phyloP scores from a whole-genome alignment of 2,797 vertebrate genomes.

The Catharus ustulatus region DNA sequence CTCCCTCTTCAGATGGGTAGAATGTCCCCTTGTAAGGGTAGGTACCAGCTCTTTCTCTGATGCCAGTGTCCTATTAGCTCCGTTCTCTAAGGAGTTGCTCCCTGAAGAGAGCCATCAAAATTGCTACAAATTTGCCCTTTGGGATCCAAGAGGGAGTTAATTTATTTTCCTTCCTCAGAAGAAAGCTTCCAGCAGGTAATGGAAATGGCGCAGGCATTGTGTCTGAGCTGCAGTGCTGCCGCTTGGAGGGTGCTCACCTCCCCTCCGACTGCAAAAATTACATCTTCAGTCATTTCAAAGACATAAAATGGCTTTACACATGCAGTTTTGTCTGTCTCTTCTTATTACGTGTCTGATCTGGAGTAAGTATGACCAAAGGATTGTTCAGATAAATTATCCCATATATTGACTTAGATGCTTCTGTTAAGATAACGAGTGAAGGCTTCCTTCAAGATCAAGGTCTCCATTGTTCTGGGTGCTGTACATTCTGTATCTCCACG shows the following conservation, averaged over 20 bases:
- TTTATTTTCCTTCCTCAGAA: not conserved
- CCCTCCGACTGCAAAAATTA: not conserved
- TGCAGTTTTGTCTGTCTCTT: not conserved
- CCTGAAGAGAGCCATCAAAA: not conserved
- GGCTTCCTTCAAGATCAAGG: not conserved
- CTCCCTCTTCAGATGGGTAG: not conserved
- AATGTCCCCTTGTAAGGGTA: not conserved
- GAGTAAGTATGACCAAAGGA: not conserved
- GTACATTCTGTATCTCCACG: not conserved
- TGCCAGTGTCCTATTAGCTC: not conserved
- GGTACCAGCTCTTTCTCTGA: not conserved
- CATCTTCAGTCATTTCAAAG: not conserved
- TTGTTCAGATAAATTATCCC: not conserved
- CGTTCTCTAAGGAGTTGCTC: not conserved
- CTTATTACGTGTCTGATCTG: not conserved
- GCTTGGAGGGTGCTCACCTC: not conserved
- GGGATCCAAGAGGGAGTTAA: not conserved
- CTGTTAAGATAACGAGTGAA: not conserved
- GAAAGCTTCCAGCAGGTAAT: not conserved
- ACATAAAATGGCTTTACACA: not conserved
- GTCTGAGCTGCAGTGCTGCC: not conserved
- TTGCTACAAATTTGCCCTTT: not conserved
- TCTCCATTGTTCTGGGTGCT: not conserved
- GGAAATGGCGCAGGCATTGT: rapidly evolving
- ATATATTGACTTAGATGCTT: not conserved